Conservation (phyloP, 2,797 vertebrate genomes). For the Cirrhinus mrigala region DNA sequence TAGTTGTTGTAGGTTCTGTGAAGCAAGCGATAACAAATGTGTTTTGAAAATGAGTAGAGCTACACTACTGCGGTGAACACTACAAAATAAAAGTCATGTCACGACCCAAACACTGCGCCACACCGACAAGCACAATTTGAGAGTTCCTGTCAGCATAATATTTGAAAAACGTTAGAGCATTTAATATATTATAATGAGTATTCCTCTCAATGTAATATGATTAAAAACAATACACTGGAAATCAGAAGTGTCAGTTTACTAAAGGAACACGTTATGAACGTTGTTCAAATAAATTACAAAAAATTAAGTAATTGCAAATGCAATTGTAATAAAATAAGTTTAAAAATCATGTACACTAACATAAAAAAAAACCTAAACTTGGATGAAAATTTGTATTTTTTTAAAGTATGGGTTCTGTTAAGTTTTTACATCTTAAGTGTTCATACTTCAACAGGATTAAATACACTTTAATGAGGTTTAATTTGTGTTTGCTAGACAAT, state of each 20-base stretch:
- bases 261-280: background rate
- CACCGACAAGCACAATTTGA: background rate
- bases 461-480: background rate
- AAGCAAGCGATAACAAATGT: conserved; percentile 6
- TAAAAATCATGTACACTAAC: too few relatives aligned
- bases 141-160: too few relatives aligned
- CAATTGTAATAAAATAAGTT: too few relatives aligned
- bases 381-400: background rate
- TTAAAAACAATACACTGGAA: background rate
- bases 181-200: background rate
- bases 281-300: background rate
- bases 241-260: background rate
- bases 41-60: background rate
- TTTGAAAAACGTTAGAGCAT: background rate
- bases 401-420: too few relatives aligned
- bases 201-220: background rate
- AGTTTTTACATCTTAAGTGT: too few relatives aligned
- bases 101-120: background rate
- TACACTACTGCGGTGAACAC: background rate
- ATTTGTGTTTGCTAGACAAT: background rate
- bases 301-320: too few relatives aligned
- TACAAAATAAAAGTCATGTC: background rate
- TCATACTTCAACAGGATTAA: background rate
- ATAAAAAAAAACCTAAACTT: background rate
- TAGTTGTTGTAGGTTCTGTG: conserved; percentile 50